Evolutionary conservation across 2,797 vertebrate species (phyloP).

Genomic region (Bradypodion pumilum): DNA sequence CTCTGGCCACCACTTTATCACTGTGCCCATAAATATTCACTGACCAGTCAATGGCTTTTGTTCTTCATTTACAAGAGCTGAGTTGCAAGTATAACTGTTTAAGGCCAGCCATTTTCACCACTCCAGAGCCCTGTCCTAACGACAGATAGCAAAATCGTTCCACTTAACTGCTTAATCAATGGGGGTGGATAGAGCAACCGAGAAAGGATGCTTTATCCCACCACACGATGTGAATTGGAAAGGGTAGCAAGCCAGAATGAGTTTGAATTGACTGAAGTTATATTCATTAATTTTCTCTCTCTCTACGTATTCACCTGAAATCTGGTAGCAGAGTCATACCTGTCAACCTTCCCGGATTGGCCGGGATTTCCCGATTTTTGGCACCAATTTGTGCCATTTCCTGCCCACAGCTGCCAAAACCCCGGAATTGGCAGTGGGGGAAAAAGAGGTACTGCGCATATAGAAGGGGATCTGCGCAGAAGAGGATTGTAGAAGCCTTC

Average conservation of each 20-base stretch:
- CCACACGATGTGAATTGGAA: neutral
- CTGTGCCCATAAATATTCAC: conserved; percentile 11
- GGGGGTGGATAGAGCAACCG: neutral
- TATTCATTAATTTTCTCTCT: neutral
- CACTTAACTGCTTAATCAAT: conserved; percentile 25
- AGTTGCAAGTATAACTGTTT: neutral
- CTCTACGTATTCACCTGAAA: neutral
- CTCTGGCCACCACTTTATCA: neutral
- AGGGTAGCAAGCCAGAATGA: neutral
- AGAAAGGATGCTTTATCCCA: neutral
- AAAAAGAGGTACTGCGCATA: no score
- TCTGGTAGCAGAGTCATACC: neutral
- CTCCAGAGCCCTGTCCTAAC: neutral
- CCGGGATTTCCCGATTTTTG: no score
- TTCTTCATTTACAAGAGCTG: neutral
- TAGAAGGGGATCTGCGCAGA: no score
- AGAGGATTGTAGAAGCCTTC: no score
- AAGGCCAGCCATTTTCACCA: neutral
- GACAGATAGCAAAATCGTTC: conserved; percentile 1
- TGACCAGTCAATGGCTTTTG: neutral
- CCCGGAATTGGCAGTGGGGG: no score
- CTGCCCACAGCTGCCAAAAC: no score
- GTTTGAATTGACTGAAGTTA: neutral
- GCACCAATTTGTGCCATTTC: no score
- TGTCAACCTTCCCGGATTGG: no score